Evolutionary conservation across 2,113 vertebrate genomes (phyloP).

Genomic region (Cynopterus brachyotis): DNA sequence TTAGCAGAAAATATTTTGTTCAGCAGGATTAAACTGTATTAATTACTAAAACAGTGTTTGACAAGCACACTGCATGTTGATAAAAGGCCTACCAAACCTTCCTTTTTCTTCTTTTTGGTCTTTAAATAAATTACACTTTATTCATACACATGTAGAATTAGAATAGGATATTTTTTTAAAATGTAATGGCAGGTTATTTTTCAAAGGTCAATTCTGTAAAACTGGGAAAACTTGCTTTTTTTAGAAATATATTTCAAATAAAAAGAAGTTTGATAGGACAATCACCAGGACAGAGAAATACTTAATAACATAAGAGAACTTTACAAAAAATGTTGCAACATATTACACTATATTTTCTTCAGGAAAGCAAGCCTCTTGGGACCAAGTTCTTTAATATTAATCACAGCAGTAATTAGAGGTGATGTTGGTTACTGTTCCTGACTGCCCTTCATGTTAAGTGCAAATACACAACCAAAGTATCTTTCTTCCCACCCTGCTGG

Average conservation of each 20-base stretch:
- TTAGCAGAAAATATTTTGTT: conserved; percentile 63
- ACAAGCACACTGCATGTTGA: conserved; percentile 69
- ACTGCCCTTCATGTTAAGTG: conserved; percentile 70
- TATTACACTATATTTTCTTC: conserved; percentile 78
- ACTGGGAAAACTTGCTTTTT: conserved; percentile 63
- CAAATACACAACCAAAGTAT: conserved; percentile 58
- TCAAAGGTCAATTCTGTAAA: conserved; percentile 70
- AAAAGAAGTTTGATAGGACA: conserved; percentile 74
- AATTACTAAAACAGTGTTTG: conserved; percentile 79
- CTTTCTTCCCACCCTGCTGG: conserved; percentile 60
- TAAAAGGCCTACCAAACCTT: conserved; percentile 72
- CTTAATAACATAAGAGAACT: conserved; percentile 69
- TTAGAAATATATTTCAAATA: conserved; percentile 66
- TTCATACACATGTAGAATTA: conserved; percentile 69
- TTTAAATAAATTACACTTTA: conserved; percentile 72
- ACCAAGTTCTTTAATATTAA: conserved; percentile 79
- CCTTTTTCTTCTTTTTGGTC: conserved; percentile 76
- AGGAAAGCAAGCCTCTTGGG: conserved; percentile 76
- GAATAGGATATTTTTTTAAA: conserved; percentile 70
- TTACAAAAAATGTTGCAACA: conserved; percentile 75
- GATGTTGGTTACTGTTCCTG: conserved; percentile 74
- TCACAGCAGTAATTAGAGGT: conserved; percentile 82
- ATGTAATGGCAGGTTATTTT: conserved; percentile 73
- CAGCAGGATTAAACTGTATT: conserved; percentile 71
- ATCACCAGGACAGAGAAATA: conserved; percentile 72